Base-by-base conservation (phyloP, 2,113 vertebrate genomes). In the Felis catus region DNA sequence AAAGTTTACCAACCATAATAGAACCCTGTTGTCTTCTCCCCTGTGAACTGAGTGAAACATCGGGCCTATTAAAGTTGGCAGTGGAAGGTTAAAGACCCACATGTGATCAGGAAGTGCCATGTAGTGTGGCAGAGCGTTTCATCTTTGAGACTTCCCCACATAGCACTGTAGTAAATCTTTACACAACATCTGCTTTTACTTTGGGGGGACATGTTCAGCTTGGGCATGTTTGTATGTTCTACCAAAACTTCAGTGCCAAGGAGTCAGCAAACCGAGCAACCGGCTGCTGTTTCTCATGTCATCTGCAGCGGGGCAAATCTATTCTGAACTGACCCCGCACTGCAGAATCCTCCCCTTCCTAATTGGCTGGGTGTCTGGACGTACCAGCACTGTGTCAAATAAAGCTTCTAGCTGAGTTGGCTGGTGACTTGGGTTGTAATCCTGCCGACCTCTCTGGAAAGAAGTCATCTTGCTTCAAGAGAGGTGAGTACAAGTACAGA, bases 231-330 rank as follows among this genome's bases (percentile, higher is more conserved):
- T 97, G 0, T 68, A 7, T 81, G 31, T 27, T 41, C 31, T 31
- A 71, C 39, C 66, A 79, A 89, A 97, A 27, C 39, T 95, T 92
- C 14, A 91, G 0, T 94, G 96, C 95, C 94, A 80, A 63, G 73
- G 84, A 36, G 3, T 89, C 5, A 66, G 31, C 36, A 39, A 83
- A n/a, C 89, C 61, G 63, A 48, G 18, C 70, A 63, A 86, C 51
- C 48, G 58, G 51, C 97, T 97, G 31, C 96, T 82, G 63, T 85
- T 97, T 96, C 89, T 95, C 39, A 2, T 29, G 55, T 95, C 31
- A 31, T 41, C 36, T 23, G 93, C 27, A 71, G 71, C 84, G 66
- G 63, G 51, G 11, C 87, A 96, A 41, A 39, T n/a, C 33, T 95
- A 0, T 61, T 94, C 18, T 66, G 65, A 89, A 91, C 55, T 80